These are phyloP conservation scores for Xerus inauris DNA, from an alignment of 2,113 vertebrate genomes.

Conservation along the genomic window DNA sequence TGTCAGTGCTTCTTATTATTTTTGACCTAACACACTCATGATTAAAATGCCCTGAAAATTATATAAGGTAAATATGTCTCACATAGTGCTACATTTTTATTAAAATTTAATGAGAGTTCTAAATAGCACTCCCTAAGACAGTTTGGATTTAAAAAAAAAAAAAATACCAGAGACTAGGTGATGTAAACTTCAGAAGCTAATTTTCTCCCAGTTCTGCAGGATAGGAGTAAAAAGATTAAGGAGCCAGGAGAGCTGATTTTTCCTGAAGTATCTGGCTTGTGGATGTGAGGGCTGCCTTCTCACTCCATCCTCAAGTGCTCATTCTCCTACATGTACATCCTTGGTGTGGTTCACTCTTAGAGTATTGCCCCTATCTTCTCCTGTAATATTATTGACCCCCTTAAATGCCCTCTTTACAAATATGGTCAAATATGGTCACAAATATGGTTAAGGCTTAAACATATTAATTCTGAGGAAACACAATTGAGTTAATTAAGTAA, in stretches of 20 bases:
- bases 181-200: neutral
- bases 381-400: too few species aligned
- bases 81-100: neutral
- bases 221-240: neutral
- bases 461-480: neutral
- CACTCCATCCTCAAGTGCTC: neutral
- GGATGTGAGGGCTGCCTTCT: neutral
- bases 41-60: conserved; percentile 21
- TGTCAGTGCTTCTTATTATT: neutral
- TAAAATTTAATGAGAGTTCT: neutral
- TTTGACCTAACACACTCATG: neutral
- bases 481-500: neutral
- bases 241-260: neutral
- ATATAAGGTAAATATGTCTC: neutral
- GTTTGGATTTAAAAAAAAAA: neutral
- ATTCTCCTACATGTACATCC: neutral
- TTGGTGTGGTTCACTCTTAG: neutral
- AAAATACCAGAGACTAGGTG: neutral
- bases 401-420: neutral
- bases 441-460: neutral
- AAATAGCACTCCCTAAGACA: neutral
- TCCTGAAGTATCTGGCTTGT: neutral
- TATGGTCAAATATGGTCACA: accelerated
- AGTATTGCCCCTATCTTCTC: too few species aligned
- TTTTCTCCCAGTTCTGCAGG: neutral